Evolutionary conservation across 1,140 invertebrate species (phyloP), one percentile per base, ranked within the genome.

Genomic region (Orussus abietinus): DNA sequence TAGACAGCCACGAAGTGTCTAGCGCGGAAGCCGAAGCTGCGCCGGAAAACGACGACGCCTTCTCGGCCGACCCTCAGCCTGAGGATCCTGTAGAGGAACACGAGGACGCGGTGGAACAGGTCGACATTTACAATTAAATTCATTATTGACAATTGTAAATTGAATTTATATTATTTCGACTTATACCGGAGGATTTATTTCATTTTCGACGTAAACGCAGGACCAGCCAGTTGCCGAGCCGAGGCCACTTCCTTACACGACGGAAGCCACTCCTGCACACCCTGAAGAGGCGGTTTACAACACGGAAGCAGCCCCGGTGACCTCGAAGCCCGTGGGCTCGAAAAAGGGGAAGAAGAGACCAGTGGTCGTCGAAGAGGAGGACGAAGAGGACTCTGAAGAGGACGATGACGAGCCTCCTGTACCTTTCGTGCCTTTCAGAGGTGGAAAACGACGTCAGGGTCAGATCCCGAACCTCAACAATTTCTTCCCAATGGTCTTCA

Each of bases 401-500:
- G 57, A 66, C 14, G 62, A 67, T 0, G 59, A 64, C 2, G 45
- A 53, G 3, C 43, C 51, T 0, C 13, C 18, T 0, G 34, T 45
- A 3, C 51, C 57, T 0, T 61, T 62, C 22, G 29, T 57, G 0
- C 69, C 65, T 1, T 47, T 58, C 19, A 60, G 53, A 12, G 56
- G 57, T 11, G 40, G 51, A 64, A 59, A 49, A 15, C 55, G 46
- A 7, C 45, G 58, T 6, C 47, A 53, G 5, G 42, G 38, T 1
- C 56, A 58, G 13, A 13, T 50, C n/a, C 55, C 62, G 0, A 62
- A 59, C 28, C 42, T 69, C 18, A 69, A 65, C 41, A 69, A 66
- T 19, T 69, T 55, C 29, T 73, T 73, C 33, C 69, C 69, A 0
- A 66, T 72, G 66, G 47, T 73, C 6, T 71, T 73, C 42, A 65